phyloP scores from a whole-genome alignment of 2,797 vertebrate genomes.

The Lepus townsendii region DNA sequence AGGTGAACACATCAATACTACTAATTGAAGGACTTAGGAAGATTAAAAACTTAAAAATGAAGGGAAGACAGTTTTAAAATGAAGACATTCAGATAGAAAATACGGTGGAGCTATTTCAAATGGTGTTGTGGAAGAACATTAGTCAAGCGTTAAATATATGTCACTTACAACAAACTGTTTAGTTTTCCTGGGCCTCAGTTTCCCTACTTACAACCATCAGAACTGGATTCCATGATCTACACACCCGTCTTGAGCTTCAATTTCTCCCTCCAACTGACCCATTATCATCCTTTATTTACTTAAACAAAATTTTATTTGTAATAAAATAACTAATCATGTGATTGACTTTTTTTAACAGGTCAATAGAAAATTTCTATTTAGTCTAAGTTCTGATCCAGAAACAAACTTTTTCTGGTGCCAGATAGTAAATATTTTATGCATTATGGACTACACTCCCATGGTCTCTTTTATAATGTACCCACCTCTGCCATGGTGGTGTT shows the following conservation, averaged over 20 bases:
- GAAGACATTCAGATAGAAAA: not conserved
- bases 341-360: not conserved
- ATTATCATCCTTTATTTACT: not conserved
- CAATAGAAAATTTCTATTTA: constrained; percentile 11
- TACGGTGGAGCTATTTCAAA: not conserved
- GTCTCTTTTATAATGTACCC: not conserved
- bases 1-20: constrained; percentile 29
- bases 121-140: fast-evolving
- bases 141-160: not conserved
- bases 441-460: not conserved
- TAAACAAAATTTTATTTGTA: constrained; percentile 39
- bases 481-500: not conserved
- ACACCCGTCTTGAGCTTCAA: not conserved
- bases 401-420: not conserved
- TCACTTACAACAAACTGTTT: not conserved
- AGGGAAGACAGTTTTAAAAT: not conserved
- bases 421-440: not conserved
- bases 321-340: not conserved
- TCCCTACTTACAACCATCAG: not conserved
- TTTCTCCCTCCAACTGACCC: not conserved
- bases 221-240: not conserved
- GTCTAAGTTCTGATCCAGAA: not conserved
- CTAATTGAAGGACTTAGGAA: not conserved
- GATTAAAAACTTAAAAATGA: constrained; percentile 57
- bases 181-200: constrained; percentile 2